A percentile compares a stretch with the other conserved stretches of the same genome.
Conservation (phyloP, 2,113 vertebrate species). For the Channa argus region DNA sequence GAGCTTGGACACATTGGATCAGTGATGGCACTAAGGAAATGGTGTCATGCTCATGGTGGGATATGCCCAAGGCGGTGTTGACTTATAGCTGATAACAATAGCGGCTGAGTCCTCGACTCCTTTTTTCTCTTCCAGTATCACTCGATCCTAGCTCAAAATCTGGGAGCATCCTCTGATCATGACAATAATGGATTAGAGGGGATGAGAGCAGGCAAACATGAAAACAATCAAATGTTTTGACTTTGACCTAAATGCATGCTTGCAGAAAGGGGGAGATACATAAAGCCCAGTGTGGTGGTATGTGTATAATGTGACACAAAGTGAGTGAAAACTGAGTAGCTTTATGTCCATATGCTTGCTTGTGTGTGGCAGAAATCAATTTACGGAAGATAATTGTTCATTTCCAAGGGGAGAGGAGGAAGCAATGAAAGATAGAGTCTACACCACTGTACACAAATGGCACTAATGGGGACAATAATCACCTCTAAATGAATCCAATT, state of each 20-base stretch:
- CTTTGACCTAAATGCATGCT: conserved; percentile 65
- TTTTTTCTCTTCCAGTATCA: conserved; percentile 45
- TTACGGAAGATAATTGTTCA: conserved; percentile 76
- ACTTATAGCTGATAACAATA: conserved; percentile 62
- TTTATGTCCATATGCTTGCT: conserved; percentile 43
- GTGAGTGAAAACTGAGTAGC: conserved; percentile 10
- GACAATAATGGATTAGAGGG: conserved; percentile 72
- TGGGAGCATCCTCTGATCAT: conserved; percentile 50
- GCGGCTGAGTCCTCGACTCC: conserved; percentile 28
- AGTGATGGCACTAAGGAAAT: conserved; percentile 48
- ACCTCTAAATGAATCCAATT: conserved; percentile 81
- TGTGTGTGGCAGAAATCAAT: conserved; percentile 73
- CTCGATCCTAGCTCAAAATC: conserved; percentile 62
- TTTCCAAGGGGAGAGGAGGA: conserved; percentile 68
- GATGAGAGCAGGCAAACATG: conserved; percentile 73
- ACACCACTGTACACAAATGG: conserved; percentile 72
- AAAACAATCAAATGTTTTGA: background rate
- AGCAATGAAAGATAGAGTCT: conserved; percentile 71
- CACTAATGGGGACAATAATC: conserved; percentile 79
- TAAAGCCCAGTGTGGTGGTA: conserved; percentile 33
- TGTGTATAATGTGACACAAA: conserved; percentile 18
- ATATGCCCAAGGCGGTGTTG: conserved; percentile 41
- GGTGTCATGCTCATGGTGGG: conserved; percentile 47
- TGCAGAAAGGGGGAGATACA: conserved; percentile 37
- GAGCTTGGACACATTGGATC: conserved; percentile 46